These are phyloP conservation scores for Agonopterix alstromeriana DNA, from an alignment of 2,888 invertebrate species.

Conservation along the genomic window DNA sequence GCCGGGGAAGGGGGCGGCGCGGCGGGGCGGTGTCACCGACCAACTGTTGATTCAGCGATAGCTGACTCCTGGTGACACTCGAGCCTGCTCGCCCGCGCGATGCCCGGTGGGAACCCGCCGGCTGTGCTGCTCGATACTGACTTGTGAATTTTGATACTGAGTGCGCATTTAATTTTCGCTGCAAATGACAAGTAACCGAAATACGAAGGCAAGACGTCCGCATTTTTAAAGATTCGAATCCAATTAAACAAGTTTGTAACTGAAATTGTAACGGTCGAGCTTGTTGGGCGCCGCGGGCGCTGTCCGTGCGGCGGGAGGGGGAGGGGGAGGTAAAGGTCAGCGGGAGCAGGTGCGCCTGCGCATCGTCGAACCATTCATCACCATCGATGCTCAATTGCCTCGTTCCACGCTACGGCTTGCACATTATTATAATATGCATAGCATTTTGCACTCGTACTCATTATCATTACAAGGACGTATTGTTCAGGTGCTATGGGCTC, in stretches of 20 bases:
- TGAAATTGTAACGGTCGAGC: not conserved
- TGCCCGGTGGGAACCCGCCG: not conserved
- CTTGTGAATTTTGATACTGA: not conserved
- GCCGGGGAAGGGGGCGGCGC: not conserved
- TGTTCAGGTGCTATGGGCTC: no score
- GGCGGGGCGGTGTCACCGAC: not conserved
- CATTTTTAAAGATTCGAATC: not conserved
- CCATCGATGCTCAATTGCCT: not conserved
- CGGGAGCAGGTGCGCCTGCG: constrained; percentile 1
- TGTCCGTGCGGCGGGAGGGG: not conserved
- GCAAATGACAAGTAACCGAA: not conserved
- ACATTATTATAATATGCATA: not conserved
- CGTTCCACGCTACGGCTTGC: not conserved
- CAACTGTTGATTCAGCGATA: constrained; percentile 1
- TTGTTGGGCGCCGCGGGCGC: not conserved
- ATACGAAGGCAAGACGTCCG: not conserved
- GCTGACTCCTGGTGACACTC: not conserved
- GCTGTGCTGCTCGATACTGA: not conserved
- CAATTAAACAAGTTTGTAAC: not conserved
- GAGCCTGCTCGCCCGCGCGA: not conserved
- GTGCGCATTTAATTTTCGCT: not conserved
- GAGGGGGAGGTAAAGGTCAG: constrained; percentile 8
- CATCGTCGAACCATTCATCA: not conserved
- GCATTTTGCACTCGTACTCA: not conserved
- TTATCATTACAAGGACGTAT: not conserved